Evolutionary conservation across 2,113 vertebrate genomes (phyloP).

Genomic region (Pangasianodon gigas): DNA sequence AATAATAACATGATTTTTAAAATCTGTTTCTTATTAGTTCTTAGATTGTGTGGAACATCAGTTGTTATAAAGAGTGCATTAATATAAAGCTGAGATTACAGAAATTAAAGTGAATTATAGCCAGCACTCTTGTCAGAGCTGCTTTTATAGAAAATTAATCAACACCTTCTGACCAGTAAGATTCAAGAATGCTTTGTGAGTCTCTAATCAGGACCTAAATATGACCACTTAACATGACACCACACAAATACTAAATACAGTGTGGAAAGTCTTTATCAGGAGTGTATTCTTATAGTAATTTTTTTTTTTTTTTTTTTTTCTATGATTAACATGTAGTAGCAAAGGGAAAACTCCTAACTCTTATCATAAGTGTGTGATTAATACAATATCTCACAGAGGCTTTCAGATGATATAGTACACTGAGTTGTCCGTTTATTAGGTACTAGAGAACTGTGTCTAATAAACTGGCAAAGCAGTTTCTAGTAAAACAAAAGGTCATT

Average conservation of each 20-base stretch:
- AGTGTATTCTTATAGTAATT: not conserved
- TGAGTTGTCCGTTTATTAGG: not conserved
- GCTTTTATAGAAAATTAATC: too few species aligned
- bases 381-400: not conserved
- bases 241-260: not conserved
- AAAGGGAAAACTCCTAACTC: not conserved
- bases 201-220: not conserved
- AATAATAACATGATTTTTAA: not conserved
- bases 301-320: too few species aligned
- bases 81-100: too few species aligned
- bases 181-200: not conserved
- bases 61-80: too few species aligned
- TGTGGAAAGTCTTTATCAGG: not conserved
- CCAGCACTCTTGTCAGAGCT: not conserved
- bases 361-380: not conserved
- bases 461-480: constrained; percentile 15
- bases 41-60: not conserved
- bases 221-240: not conserved
- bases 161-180: not conserved
- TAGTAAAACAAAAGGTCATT: constrained; percentile 9
- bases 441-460: not conserved
- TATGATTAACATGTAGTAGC: not conserved
- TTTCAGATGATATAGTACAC: not conserved
- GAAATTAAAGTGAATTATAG: too few species aligned
- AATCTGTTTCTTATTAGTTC: not conserved